Percentiles rank a stretch among this genome's conserved stretches.
These are phyloP conservation scores for Gnathonemus longibarbis DNA, from an alignment of 2,113 vertebrate species.

Conservation along the genomic window DNA sequence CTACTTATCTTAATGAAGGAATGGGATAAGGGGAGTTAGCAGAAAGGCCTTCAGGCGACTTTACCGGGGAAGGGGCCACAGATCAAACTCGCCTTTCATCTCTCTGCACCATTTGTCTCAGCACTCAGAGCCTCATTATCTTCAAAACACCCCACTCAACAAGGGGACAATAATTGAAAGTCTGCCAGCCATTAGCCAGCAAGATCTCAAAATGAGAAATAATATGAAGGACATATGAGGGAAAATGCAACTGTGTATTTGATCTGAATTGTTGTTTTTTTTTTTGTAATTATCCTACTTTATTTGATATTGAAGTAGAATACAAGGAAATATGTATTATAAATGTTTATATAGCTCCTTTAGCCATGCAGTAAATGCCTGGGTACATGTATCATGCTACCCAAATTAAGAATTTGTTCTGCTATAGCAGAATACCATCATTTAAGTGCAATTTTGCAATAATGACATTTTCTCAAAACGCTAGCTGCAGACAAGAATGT, in stretches of 20 bases:
- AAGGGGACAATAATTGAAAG: not conserved
- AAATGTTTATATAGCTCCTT: not conserved
- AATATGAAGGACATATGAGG: not conserved
- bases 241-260: not conserved
- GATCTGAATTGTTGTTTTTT: not conserved
- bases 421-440: not conserved
- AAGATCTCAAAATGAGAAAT: not conserved
- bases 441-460: not conserved
- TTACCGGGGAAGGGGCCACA: no score
- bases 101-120: not conserved
- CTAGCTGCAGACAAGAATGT: not conserved
- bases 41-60: not conserved
- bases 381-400: not conserved
- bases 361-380: not conserved
- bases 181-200: not conserved
- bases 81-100: not conserved
- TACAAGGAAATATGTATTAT: not conserved
- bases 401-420: not conserved
- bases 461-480: not conserved
- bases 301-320: not conserved
- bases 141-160: not conserved
- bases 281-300: not conserved
- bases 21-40: not conserved
- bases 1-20: not conserved
- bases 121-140: not conserved